These are phyloP conservation scores for Cuculus canorus DNA, from an alignment of 2,797 vertebrate species.

Conservation along the genomic window DNA sequence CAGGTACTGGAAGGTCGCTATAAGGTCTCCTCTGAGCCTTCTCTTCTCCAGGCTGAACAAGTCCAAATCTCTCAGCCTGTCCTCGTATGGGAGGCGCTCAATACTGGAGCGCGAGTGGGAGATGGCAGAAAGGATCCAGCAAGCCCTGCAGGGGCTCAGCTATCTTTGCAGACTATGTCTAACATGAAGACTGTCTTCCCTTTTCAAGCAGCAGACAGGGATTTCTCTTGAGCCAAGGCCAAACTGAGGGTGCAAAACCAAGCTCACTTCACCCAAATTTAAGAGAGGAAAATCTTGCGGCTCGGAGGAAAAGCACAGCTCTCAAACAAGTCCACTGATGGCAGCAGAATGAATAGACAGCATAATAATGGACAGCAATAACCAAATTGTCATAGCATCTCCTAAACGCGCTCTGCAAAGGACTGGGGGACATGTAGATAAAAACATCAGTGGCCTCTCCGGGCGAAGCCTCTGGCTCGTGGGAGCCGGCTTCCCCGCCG, in stretches of 20 bases:
- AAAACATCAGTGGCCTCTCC: neutral
- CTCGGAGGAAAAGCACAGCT: neutral
- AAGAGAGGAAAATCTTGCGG: neutral
- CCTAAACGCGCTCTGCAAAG: neutral
- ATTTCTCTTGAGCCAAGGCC: neutral
- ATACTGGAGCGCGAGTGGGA: neutral
- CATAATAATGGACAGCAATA: neutral
- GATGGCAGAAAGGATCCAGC: neutral
- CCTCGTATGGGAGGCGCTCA: too few species aligned
- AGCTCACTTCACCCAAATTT: neutral
- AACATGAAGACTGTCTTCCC: neutral
- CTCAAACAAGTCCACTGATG: neutral
- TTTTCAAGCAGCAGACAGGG: neutral
- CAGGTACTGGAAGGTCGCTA: too few species aligned
- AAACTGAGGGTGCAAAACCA: neutral
- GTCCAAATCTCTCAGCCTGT: too few species aligned
- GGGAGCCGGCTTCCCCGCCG: neutral
- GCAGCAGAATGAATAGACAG: neutral
- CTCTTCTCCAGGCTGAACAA: too few species aligned
- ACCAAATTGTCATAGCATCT: neutral
- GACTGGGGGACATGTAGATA: neutral
- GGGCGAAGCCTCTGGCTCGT: neutral
- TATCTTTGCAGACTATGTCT: neutral
- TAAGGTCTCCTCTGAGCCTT: too few species aligned
- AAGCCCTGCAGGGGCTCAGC: rapidly evolving